phyloP scores from a whole-genome alignment of 2,888 invertebrate species.

The Stratiomys singularior region DNA sequence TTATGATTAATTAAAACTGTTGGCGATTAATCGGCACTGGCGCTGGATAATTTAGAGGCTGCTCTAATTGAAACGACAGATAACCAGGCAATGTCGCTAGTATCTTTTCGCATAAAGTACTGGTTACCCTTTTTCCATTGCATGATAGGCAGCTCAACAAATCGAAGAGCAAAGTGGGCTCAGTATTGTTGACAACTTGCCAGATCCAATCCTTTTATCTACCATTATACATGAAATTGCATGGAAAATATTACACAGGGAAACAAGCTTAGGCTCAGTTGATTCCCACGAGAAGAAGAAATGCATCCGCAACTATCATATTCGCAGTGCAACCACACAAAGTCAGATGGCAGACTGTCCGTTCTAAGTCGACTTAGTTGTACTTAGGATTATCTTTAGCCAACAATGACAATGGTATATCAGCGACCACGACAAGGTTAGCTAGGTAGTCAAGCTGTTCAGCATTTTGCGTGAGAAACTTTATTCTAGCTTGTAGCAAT shows the following conservation, averaged over 20 bases:
- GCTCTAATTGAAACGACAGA: neutral
- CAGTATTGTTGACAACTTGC: neutral
- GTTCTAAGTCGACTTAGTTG: neutral
- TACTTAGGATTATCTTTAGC: neutral
- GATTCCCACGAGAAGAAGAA: constrained; percentile 32
- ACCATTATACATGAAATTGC: neutral
- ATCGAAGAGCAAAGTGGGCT: neutral
- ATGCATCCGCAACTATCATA: neutral
- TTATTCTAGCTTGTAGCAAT: neutral
- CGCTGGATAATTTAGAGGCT: constrained; percentile 6
- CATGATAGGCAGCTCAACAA: neutral
- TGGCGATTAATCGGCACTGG: neutral
- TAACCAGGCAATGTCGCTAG: neutral
- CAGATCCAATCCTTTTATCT: constrained; percentile 16
- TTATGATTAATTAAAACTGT: constrained; percentile 3
- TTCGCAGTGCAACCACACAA: neutral
- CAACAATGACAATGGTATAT: constrained; percentile 1
- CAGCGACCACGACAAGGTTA: neutral
- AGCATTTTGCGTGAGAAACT: neutral
- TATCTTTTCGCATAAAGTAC: neutral
- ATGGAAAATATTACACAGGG: neutral
- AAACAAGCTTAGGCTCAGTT: neutral
- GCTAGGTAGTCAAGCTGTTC: neutral
- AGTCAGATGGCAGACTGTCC: neutral
- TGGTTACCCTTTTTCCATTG: too few species aligned